Evolutionary conservation across 1,140 invertebrate genomes (phyloP).

Genomic region (Drosophila tristis): DNA sequence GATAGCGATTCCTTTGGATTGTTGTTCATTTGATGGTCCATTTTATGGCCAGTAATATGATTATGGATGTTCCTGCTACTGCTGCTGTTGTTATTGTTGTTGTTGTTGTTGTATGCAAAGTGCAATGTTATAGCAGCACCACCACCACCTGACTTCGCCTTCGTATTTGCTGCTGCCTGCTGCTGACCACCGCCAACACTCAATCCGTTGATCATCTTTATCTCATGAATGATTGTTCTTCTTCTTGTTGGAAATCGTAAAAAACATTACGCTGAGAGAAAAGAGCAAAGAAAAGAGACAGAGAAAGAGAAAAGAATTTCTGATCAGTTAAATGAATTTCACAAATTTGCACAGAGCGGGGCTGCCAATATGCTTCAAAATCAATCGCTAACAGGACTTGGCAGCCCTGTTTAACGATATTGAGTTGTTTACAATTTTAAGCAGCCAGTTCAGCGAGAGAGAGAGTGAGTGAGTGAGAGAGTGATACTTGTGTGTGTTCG

Average conservation of each 20-base stretch:
- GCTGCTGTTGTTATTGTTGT: slow-evolving; percentile 18
- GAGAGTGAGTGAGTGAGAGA: slow-evolving; percentile 24
- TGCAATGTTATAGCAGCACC: slow-evolving; percentile 64
- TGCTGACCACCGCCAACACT: slow-evolving; percentile 53
- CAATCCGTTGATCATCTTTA: slow-evolving; percentile 66
- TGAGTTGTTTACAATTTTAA: slow-evolving; percentile 77
- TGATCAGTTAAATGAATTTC: slow-evolving; percentile 53
- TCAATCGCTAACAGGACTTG: slow-evolving; percentile 34
- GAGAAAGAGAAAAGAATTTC: neutral
- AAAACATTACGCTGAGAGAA: slow-evolving; percentile 42
- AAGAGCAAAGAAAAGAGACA: slow-evolving; percentile 29
- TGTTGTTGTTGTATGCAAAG: slow-evolving; percentile 58
- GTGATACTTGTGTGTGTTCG: neutral
- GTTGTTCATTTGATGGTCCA: slow-evolving; percentile 38
- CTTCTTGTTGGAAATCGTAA: slow-evolving; percentile 28
- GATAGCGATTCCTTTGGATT: slow-evolving; percentile 5
- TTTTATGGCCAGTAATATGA: slow-evolving; percentile 38
- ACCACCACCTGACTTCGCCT: slow-evolving; percentile 48
- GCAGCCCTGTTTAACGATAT: slow-evolving; percentile 54
- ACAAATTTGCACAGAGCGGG: slow-evolving; percentile 60
- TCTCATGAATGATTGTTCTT: slow-evolving; percentile 11
- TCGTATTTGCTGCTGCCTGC: slow-evolving; percentile 24
- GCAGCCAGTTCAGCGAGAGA: slow-evolving; percentile 23
- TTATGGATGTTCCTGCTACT: slow-evolving; percentile 10
- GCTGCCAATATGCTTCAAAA: slow-evolving; percentile 62